Conservation (phyloP, 2,113 vertebrate genomes). For the Isichthys henryi region DNA sequence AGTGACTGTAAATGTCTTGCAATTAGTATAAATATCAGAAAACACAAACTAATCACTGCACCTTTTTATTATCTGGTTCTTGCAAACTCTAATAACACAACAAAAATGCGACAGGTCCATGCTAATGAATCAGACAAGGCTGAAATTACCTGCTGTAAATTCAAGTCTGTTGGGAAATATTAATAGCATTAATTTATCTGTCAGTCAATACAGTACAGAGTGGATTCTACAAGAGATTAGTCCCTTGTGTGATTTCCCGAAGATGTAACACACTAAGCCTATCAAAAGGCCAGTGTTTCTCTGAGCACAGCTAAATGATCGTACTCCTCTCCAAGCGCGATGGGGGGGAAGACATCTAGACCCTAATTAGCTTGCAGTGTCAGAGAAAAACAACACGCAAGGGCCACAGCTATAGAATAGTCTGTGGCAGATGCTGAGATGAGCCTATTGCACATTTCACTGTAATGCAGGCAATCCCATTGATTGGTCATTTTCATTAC, state of each 20-base stretch:
- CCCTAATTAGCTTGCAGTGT: background rate
- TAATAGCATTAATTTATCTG: slow-evolving; percentile 29
- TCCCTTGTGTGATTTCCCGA: background rate
- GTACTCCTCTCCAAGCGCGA: background rate
- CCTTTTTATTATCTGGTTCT: slow-evolving; percentile 26
- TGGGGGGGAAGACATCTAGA: background rate
- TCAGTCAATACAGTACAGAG: slow-evolving; percentile 8
- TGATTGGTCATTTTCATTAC: background rate
- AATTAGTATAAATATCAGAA: slow-evolving; percentile 19
- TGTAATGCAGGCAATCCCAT: background rate
- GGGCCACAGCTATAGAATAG: background rate
- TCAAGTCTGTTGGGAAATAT: slow-evolving; percentile 26
- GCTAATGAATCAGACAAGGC: slow-evolving; percentile 30
- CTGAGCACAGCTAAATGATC: background rate
- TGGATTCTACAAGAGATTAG: background rate
- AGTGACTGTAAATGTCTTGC: background rate
- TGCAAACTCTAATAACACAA: slow-evolving; percentile 25
- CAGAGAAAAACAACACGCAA: background rate
- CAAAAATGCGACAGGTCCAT: slow-evolving; percentile 9
- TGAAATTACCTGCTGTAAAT: slow-evolving; percentile 29
- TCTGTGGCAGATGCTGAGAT: background rate
- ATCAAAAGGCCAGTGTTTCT: background rate
- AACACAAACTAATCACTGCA: slow-evolving; percentile 13
- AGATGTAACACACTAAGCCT: background rate
- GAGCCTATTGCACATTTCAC: background rate